A percentile compares a stretch with the other conserved stretches of the same genome.
phyloP scores from a whole-genome alignment of 1,140 invertebrate species.

The Cotesia chilonis region DNA sequence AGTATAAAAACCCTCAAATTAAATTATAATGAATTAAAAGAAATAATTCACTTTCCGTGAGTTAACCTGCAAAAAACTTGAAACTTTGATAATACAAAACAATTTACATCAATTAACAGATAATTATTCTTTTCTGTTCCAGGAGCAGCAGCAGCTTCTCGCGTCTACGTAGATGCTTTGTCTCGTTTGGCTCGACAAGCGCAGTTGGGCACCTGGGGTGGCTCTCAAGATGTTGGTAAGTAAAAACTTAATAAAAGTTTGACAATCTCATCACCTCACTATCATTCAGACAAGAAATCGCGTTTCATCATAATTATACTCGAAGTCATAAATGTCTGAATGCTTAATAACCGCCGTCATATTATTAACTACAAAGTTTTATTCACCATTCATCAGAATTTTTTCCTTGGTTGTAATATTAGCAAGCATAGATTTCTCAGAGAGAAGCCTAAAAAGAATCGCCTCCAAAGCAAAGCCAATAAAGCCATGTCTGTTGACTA shows the following conservation, averaged over 20 bases:
- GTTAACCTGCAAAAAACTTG: too few species aligned
- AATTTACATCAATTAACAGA: conserved; percentile 23
- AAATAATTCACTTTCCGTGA: not conserved
- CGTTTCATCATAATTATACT: not conserved
- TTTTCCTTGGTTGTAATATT: conserved; percentile 5
- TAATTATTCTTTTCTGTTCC: conserved; percentile 55
- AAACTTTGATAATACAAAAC: conserved; percentile 2
- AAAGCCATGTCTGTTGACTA: conserved; percentile 21
- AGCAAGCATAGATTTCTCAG: conserved; percentile 15
- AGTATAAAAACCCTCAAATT: too few species aligned
- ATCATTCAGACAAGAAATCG: not conserved
- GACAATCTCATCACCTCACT: conserved; percentile 30
- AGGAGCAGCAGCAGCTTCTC: conserved; percentile 87
- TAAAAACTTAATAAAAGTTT: conserved; percentile 50
- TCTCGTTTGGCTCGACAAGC: conserved; percentile 85
- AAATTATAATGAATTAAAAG: too few species aligned
- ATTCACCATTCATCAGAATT: too few species aligned
- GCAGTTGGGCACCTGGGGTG: conserved; percentile 87
- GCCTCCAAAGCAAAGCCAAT: conserved; percentile 18
- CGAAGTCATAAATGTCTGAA: too few species aligned
- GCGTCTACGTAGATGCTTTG: conserved; percentile 86
- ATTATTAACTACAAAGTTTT: not conserved
- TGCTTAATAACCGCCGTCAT: not conserved
- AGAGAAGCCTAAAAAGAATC: conserved; percentile 12
- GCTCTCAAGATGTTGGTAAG: conserved; percentile 90